Evolutionary conservation across 2,113 vertebrate genomes (phyloP).

Genomic region (Psammodynastes pulverulentus): DNA sequence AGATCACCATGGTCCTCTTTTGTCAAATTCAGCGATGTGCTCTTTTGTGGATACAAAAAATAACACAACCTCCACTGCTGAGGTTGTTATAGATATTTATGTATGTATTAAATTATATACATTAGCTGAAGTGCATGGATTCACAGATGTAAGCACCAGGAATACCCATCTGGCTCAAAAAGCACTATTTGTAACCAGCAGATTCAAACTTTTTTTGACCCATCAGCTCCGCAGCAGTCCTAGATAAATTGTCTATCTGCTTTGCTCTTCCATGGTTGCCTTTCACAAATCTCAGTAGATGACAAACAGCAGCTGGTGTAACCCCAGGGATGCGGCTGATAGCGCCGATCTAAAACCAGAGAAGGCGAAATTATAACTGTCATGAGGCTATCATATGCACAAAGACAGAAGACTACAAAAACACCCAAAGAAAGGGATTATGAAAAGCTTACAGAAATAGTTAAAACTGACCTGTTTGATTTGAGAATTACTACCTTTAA

Average conservation of each 20-base stretch:
- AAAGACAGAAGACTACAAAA: neutral
- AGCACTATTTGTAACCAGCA: slow-evolving; percentile 6
- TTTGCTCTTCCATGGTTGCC: slow-evolving; percentile 27
- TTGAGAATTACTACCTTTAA: neutral
- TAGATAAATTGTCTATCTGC: neutral
- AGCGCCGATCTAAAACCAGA: slow-evolving; percentile 78
- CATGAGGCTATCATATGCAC: neutral
- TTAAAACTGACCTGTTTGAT: neutral
- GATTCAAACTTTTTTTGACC: slow-evolving; percentile 11
- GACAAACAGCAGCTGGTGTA: slow-evolving; percentile 86
- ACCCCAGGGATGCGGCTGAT: slow-evolving; percentile 86
- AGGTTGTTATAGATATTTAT: neutral
- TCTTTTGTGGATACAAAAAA: neutral
- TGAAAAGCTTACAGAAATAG: neutral
- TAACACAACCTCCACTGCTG: neutral
- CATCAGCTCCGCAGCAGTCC: slow-evolving; percentile 6
- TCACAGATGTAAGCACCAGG: rapidly evolving
- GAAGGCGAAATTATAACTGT: neutral
- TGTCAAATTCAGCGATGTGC: neutral
- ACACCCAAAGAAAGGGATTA: neutral
- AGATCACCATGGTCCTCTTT: neutral
- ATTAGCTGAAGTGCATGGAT: neutral
- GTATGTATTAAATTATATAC: neutral
- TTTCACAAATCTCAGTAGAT: slow-evolving; percentile 82
- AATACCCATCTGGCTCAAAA: slow-evolving; percentile 23